Evolutionary conservation across 2,797 vertebrate genomes (phyloP), one percentile per base, ranked within the genome.

Genomic region (Anabas testudineus): DNA sequence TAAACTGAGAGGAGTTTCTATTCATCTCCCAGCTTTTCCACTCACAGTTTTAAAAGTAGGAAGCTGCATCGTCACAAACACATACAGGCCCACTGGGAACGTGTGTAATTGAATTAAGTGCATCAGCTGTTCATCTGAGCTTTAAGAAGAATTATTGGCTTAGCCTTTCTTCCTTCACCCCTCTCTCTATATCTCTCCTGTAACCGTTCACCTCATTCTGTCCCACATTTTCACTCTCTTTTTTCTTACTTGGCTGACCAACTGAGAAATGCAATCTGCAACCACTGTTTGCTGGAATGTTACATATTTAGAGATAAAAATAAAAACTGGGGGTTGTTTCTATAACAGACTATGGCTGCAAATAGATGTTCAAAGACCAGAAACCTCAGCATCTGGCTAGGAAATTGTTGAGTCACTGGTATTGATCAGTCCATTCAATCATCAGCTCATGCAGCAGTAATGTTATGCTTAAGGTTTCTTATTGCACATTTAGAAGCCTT

Each of bases 41-140:
- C 26, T 21, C 7, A 1, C 0, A 3, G 46, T 39, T 69, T 43
- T 46, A 41, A 57, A 78, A 63, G 74, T n/a, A 58, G 67, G 71
- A 48, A 55, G 57, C 51, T 7, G n/a, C 22, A 54, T 24, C 10
- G 41, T 76, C 66, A 72, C 56, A 71, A 58, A 72, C 30, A 78
- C 56, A 71, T 52, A 46, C 42, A n/a, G 13, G 49, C 64, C 84
- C 75, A 51, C 32, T 36, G 76, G 84, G 80, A 84, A 37, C 45
- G 64, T 74, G 70, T 66, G 85, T 82, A 89, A 88, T 83, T 89
- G 73, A 89, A 92, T 88, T 83, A 86, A 73, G 80, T 86, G 81
- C 83, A 90, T 91, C 88, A 90, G 87, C 88, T 91, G 90, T 82
- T 90, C 81, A 84, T 86, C 85, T 82, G 78, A 91, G 83, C 85